These are phyloP conservation scores for Xenops minutus DNA, from an alignment of 2,797 vertebrate genomes.

Conservation along the genomic window DNA sequence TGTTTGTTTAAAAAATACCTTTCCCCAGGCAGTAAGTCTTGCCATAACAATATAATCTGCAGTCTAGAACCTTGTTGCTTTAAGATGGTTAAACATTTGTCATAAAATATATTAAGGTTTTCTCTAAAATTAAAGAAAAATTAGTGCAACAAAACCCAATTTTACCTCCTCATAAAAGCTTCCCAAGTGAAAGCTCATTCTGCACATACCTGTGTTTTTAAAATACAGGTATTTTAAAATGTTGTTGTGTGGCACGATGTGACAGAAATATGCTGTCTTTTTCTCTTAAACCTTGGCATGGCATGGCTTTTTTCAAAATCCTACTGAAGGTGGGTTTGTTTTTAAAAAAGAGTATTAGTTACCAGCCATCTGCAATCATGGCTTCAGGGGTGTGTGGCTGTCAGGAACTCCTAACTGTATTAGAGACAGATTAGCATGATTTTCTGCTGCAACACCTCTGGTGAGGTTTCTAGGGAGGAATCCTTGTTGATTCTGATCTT, in stretches of 20 bases:
- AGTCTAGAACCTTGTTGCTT: neutral
- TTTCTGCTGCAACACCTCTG: neutral
- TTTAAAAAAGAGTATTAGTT: neutral
- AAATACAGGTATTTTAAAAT: neutral
- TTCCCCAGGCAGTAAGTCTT: neutral
- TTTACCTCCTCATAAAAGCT: neutral
- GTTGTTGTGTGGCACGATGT: neutral
- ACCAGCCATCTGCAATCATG: neutral
- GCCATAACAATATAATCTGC: neutral
- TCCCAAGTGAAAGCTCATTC: neutral
- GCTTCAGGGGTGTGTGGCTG: neutral
- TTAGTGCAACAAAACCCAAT: neutral
- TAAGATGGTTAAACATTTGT: neutral
- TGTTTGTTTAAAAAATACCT: neutral
- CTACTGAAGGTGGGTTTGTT: neutral
- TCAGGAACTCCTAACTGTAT: neutral
- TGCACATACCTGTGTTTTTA: neutral
- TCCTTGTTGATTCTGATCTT: neutral
- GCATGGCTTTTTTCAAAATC: neutral
- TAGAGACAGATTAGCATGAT: neutral
- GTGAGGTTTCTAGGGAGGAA: neutral
- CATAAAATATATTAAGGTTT: slow-evolving; percentile 4
- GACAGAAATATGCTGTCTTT: neutral
- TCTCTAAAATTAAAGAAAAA: slow-evolving; percentile 4
- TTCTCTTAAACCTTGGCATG: neutral